phyloP scores from a whole-genome alignment of 2,113 vertebrate genomes.

The Ptychochromis oligacanthus region DNA sequence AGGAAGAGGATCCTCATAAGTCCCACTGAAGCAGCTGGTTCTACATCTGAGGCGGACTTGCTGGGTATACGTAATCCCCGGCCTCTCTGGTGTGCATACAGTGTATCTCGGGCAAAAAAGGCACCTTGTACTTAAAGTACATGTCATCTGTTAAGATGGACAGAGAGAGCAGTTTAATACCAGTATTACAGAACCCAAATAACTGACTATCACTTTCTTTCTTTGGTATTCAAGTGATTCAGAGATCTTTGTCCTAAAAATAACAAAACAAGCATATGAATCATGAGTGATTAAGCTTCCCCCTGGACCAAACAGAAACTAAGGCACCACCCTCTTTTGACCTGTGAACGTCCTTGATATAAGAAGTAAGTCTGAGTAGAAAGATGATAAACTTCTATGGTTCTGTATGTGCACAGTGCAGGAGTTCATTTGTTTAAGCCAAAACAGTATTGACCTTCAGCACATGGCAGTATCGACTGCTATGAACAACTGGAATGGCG shows the following conservation, averaged over 20 bases:
- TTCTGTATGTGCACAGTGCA: neutral
- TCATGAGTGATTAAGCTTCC: conserved; percentile 23
- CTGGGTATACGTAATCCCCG: neutral
- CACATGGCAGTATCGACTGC: neutral
- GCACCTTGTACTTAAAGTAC: neutral
- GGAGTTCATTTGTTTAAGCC: neutral
- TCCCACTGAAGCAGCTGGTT: conserved; percentile 58
- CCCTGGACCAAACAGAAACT: conserved; percentile 13
- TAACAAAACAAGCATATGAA: conserved; percentile 21
- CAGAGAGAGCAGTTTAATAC: neutral
- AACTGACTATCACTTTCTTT: neutral
- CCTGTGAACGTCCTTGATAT: neutral
- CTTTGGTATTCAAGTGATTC: neutral
- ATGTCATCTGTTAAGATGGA: neutral
- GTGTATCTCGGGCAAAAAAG: neutral
- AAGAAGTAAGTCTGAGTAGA: neutral
- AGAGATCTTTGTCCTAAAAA: neutral
- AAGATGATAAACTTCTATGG: neutral
- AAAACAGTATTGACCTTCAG: neutral
- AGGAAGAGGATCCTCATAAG: conserved; percentile 60
- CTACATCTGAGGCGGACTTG: conserved; percentile 45
- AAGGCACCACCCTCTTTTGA: conserved; percentile 8
- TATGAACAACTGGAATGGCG: neutral
- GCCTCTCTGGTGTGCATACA: neutral
- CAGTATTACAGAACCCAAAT: neutral